Percentiles rank a stretch among this genome's conserved stretches.
These are phyloP conservation scores for Drosophila simulans DNA, from an alignment of 1,140 invertebrate species.

Conservation along the genomic window DNA sequence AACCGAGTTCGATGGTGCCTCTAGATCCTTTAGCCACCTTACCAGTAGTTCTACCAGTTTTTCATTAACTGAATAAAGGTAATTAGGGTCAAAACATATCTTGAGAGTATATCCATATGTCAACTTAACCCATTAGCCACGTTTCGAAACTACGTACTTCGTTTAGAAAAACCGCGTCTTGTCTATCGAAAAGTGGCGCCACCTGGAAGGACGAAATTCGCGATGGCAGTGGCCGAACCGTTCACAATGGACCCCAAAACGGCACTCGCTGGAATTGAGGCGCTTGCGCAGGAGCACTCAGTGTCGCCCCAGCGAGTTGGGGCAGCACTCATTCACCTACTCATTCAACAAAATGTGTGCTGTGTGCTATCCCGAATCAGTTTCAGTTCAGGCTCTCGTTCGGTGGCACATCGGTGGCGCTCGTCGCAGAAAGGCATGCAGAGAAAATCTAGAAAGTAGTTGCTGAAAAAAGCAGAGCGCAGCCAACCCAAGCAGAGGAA, in stretches of 20 bases:
- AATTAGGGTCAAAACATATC: too few species aligned
- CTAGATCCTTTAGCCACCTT: too few species aligned
- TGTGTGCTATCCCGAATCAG: constrained; percentile 59
- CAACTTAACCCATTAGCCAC: too few species aligned
- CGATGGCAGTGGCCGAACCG: not conserved
- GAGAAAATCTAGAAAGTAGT: constrained; percentile 43
- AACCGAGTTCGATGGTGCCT: too few species aligned
- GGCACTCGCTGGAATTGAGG: constrained; percentile 8
- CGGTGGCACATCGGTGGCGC: constrained; percentile 73
- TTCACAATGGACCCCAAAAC: constrained; percentile 12
- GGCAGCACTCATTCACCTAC: constrained; percentile 69
- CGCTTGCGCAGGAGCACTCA: constrained; percentile 21
- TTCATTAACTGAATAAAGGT: too few species aligned
- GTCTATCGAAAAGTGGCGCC: constrained; percentile 15
- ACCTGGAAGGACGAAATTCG: not conserved
- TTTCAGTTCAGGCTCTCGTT: constrained; percentile 77
- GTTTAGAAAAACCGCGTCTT: not conserved
- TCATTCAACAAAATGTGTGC: constrained; percentile 77
- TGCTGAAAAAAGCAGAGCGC: constrained; percentile 45
- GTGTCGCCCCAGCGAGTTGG: constrained; percentile 25
- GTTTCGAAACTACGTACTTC: too few species aligned
- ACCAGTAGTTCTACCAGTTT: too few species aligned
- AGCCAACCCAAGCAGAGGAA: constrained; percentile 13
- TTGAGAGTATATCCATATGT: too few species aligned
- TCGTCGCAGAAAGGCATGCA: constrained; percentile 68